Evolutionary conservation across 2,888 invertebrate species (phyloP), one percentile per base, ranked within the genome.

Genomic region (Drosophila ezoana): DNA sequence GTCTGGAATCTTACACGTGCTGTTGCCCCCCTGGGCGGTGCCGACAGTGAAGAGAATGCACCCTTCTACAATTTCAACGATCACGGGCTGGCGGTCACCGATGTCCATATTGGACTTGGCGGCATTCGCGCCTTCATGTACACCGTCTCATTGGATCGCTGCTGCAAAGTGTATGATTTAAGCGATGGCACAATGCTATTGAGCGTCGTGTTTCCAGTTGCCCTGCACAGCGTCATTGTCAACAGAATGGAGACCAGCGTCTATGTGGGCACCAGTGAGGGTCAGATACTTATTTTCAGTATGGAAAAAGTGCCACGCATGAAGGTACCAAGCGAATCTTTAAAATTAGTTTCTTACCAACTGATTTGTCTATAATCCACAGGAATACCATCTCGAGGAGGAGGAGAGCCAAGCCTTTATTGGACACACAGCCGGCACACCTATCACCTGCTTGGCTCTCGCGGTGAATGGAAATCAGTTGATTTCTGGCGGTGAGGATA

Each of bases 111-210:
- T 35, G 96, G 97, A 18, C 93, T 93, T 84, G 95, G 95, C 10
- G 96, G 96, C 0, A 92, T 94, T 52, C 94, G 95, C 59, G 94
- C 96, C 0, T 94, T 96, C 47, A 92, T 98, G 65, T 95, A 94
- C 54, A 95, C 98, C 0, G 95, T 95, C 4, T 98, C 98, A 0
- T 91, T 95, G 56, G 98, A 98, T 90, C 94, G 96, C 80, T 96
- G 97, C 10, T 96, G 96, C 85, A 96, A 96, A 91, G 93, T 98
- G 18, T 98, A 97, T 92, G 95, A 96, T 73, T 90, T 98, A 11
- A 89, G 93, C 13, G 94, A 94, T 32, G 97, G 97, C 20, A 93
- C 93, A 41, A 91, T 96, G 74, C 91, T 98, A 40, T 90, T 97
- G 0, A 96, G 95, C 64, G 91, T 98, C 40, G 94, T 97, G 0